These are phyloP conservation scores for Microtus pennsylvanicus DNA, from an alignment of 2,113 vertebrate species.

Conservation along the genomic window DNA sequence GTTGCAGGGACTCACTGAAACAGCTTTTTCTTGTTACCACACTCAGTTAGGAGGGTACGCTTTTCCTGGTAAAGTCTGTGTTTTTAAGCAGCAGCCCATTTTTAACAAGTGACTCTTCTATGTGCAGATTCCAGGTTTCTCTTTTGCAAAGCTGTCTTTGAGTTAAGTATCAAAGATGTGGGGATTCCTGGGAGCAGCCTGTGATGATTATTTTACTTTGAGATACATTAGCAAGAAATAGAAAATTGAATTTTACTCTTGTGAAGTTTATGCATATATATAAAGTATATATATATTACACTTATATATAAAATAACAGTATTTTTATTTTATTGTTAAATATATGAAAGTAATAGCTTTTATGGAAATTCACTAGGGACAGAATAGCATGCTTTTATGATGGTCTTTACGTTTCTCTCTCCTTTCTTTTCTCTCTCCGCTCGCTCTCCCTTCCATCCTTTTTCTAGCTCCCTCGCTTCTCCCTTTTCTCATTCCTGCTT, in stretches of 20 bases:
- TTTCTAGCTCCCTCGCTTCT: not conserved
- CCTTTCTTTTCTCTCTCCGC: not conserved
- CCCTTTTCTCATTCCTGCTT: not conserved
- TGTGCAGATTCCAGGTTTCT: not conserved
- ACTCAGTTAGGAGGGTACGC: not conserved
- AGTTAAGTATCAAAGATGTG: slow-evolving; percentile 14
- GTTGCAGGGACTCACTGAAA: not conserved
- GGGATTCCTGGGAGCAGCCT: slow-evolving; percentile 29
- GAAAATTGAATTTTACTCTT: slow-evolving; percentile 17
- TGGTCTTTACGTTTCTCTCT: not conserved
- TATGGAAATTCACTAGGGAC: not conserved
- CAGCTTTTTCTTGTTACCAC: slow-evolving; percentile 10
- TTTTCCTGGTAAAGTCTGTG: not conserved
- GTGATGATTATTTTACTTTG: slow-evolving; percentile 28
- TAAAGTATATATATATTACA: not conserved
- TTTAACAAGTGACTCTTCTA: not conserved
- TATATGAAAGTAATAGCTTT: not conserved
- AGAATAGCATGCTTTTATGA: not conserved
- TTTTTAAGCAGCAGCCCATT: not conserved
- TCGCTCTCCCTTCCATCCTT: not conserved
- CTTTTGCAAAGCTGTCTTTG: slow-evolving; percentile 36
- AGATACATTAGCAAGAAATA: not conserved
- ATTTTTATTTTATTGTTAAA: not conserved
- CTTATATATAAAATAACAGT: not conserved
- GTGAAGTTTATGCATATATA: not conserved